A percentile compares a stretch with the other conserved stretches of the same genome.
phyloP scores from a whole-genome alignment of 1,140 invertebrate species.

The Prorops nasuta region DNA sequence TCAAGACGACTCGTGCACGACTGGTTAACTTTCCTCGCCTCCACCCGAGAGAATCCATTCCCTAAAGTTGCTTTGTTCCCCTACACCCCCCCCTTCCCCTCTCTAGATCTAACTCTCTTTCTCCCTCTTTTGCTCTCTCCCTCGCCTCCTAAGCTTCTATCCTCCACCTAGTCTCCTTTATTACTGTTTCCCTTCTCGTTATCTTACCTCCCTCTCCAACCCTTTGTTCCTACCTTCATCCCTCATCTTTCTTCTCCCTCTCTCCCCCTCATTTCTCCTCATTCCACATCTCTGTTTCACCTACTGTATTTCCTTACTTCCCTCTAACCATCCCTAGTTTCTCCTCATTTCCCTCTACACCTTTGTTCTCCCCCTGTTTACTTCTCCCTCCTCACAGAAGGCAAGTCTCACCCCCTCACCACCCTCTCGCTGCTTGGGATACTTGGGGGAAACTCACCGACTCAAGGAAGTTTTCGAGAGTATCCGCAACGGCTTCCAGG shows the following conservation, averaged over 20 bases:
- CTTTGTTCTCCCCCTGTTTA: background rate
- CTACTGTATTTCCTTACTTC: too few species aligned
- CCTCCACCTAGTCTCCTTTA: background rate
- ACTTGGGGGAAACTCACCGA: background rate
- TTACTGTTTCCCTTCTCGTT: slow-evolving; percentile 1
- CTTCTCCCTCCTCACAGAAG: background rate
- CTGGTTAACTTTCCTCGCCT: slow-evolving; percentile 1
- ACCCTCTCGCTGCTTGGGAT: too few species aligned
- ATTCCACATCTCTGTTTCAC: background rate
- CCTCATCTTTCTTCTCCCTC: background rate
- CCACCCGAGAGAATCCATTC: background rate
- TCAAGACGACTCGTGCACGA: background rate
- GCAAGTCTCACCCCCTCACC: background rate
- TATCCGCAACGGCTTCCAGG: background rate
- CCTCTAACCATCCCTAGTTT: too few species aligned
- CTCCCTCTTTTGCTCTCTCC: slow-evolving; percentile 2
- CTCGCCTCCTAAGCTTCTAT: background rate
- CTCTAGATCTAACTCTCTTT: too few species aligned
- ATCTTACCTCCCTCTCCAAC: background rate
- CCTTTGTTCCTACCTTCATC: background rate
- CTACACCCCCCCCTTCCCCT: too few species aligned
- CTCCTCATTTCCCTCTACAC: background rate
- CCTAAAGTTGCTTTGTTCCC: too few species aligned
- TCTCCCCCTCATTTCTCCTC: background rate
- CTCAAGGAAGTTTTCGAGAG: background rate